phyloP scores from a whole-genome alignment of 2,113 vertebrate genomes.

The Equus przewalskii region DNA sequence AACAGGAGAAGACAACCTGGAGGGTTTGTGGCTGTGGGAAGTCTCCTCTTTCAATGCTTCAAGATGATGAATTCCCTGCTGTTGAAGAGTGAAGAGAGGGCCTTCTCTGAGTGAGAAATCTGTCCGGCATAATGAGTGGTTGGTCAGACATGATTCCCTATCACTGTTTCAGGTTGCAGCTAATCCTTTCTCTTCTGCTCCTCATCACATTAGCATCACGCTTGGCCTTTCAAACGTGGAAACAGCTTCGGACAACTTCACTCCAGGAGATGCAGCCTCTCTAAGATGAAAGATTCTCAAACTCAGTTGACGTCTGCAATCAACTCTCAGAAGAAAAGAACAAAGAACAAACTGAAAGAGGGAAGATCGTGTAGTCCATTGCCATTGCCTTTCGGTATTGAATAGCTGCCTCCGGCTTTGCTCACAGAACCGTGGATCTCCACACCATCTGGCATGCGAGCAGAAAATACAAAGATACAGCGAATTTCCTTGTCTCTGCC shows the following conservation, averaged over 20 bases:
- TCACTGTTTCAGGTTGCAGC: conserved; percentile 22
- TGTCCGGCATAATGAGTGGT: not conserved
- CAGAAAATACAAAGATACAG: conserved; percentile 1
- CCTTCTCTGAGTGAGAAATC: not conserved
- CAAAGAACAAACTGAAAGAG: not conserved
- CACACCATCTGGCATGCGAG: not conserved
- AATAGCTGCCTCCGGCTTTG: not conserved
- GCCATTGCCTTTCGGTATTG: not conserved
- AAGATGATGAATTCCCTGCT: not conserved
- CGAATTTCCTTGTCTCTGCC: not conserved
- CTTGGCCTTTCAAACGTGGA: conserved; percentile 47
- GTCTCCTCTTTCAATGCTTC: not conserved
- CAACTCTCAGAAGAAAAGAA: not conserved
- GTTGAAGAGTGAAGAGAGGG: not conserved
- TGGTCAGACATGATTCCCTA: conserved; percentile 46
- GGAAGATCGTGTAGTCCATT: not conserved
- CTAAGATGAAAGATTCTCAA: not conserved
- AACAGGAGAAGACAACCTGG: not conserved
- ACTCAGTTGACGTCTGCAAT: not conserved
- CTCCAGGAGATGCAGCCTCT: not conserved
- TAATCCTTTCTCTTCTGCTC: conserved; percentile 36
- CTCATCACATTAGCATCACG: not conserved
- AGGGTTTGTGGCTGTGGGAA: not conserved
- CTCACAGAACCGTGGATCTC: not conserved
- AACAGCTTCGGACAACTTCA: not conserved